These are phyloP conservation scores for Drosophila pegasa DNA, from an alignment of 2,888 invertebrate genomes.

Conservation along the genomic window DNA sequence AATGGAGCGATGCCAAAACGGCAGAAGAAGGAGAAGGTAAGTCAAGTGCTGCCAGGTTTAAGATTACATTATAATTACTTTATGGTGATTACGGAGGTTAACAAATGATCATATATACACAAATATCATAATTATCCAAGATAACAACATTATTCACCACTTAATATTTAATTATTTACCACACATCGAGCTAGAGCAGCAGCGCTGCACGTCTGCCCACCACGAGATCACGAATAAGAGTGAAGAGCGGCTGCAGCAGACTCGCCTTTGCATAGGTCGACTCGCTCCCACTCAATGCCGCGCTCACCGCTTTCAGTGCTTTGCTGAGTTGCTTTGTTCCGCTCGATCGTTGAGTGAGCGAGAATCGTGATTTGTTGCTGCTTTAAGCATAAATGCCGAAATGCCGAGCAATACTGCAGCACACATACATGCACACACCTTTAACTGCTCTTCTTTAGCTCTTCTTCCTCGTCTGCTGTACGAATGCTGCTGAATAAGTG, in stretches of 20 bases:
- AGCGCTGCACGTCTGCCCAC: not conserved
- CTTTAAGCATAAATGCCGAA: not conserved
- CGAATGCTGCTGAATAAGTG: not conserved
- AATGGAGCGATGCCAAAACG: constrained; percentile 87
- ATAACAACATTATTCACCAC: not conserved
- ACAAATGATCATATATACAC: not conserved
- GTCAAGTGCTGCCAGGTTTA: constrained; percentile 26
- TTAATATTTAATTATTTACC: not conserved
- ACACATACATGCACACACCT: not conserved
- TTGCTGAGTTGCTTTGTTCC: not conserved
- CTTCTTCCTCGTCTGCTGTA: not conserved
- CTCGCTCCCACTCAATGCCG: not conserved
- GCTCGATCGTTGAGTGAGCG: not conserved
- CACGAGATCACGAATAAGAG: not conserved
- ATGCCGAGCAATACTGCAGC: not conserved
- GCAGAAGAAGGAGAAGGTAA: constrained; percentile 81
- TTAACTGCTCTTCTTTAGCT: not conserved
- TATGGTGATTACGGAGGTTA: too few species aligned
- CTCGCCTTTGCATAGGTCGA: not conserved
- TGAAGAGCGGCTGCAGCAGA: not conserved
- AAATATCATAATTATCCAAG: not conserved
- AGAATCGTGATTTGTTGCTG: not conserved
- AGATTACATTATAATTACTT: too few species aligned
- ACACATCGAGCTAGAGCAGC: not conserved
- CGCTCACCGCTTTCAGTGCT: not conserved